A percentile compares a stretch with the other conserved stretches of the same genome.
Conservation (phyloP, 2,888 invertebrate genomes). For the Thymelicus lineola region DNA sequence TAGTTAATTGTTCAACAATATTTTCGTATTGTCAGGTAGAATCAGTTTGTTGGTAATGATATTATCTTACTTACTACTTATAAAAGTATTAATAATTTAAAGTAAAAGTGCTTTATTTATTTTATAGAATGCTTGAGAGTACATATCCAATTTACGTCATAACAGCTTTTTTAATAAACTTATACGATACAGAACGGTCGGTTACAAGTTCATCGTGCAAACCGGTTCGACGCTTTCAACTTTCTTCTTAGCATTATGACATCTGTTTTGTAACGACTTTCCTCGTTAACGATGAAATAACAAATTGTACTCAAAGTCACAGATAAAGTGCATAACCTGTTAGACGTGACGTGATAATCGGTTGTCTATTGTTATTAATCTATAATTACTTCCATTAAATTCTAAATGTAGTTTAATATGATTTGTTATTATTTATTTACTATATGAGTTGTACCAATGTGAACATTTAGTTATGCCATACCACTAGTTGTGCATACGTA, state of each 20-base stretch:
- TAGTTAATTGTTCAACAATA: too few species aligned
- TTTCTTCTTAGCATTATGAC: conserved; percentile 71
- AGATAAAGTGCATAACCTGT: background rate
- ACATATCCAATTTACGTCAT: background rate
- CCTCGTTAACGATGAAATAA: conserved; percentile 71
- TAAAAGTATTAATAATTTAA: too few species aligned
- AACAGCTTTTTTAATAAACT: conserved; percentile 25
- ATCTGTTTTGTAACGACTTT: conserved; percentile 76
- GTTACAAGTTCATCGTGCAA: conserved; percentile 54
- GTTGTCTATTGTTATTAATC: background rate
- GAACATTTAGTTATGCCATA: too few species aligned
- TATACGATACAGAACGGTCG: conserved; percentile 12
- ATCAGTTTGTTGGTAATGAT: too few species aligned
- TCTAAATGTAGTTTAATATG: too few species aligned
- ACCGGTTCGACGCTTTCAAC: conserved; percentile 77
- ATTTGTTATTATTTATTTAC: too few species aligned
- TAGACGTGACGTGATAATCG: conserved; percentile 40
- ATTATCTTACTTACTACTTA: too few species aligned
- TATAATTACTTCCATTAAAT: background rate
- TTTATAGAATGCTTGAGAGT: too few species aligned
- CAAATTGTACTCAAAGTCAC: conserved; percentile 51
- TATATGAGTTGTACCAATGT: too few species aligned
- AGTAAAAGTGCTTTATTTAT: too few species aligned
- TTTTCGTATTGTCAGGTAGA: too few species aligned
- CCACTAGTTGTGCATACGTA: too few species aligned